These are phyloP conservation scores for Lobophora halterata DNA, from an alignment of 2,888 invertebrate species.

Conservation along the genomic window DNA sequence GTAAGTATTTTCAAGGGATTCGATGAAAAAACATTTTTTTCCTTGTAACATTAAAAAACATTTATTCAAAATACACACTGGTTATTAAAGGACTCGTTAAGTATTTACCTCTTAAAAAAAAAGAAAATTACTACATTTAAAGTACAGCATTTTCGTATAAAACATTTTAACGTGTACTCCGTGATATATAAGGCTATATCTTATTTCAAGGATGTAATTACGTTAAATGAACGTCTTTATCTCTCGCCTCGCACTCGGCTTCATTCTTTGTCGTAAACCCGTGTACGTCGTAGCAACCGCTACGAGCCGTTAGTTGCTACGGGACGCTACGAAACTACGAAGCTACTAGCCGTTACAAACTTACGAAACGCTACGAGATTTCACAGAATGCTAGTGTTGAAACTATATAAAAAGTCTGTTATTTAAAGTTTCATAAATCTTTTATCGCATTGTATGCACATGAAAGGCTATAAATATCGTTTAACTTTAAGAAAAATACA, in stretches of 20 bases:
- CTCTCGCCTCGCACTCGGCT: slow-evolving; percentile 36
- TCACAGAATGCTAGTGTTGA: slow-evolving; percentile 10
- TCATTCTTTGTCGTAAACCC: slow-evolving; percentile 35
- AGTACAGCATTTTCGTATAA: slow-evolving; percentile 7
- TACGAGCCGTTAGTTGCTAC: slow-evolving; percentile 11
- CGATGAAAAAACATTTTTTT: slow-evolving; percentile 2
- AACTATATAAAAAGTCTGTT: slow-evolving; percentile 7
- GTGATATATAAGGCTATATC: slow-evolving; percentile 28
- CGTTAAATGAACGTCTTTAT: slow-evolving; percentile 47
- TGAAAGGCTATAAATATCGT: slow-evolving; percentile 3
- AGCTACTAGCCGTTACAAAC: neutral
- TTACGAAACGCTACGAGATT: slow-evolving; percentile 8
- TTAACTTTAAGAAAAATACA: too few species aligned
- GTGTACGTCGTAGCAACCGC: slow-evolving; percentile 7
- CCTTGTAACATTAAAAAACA: too few species aligned
- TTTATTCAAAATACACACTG: too few species aligned
- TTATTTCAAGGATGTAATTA: slow-evolving; percentile 37
- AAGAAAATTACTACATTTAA: slow-evolving; percentile 4
- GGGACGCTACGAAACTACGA: slow-evolving; percentile 11
- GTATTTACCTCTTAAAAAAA: slow-evolving; percentile 1
- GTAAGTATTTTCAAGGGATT: slow-evolving; percentile 5
- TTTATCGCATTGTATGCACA: neutral
- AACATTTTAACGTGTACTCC: slow-evolving; percentile 21
- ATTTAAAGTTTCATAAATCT: neutral
- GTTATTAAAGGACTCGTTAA: neutral